Evolutionary conservation across 2,797 vertebrate genomes (phyloP).

Genomic region (Sebastiscus tertius): DNA sequence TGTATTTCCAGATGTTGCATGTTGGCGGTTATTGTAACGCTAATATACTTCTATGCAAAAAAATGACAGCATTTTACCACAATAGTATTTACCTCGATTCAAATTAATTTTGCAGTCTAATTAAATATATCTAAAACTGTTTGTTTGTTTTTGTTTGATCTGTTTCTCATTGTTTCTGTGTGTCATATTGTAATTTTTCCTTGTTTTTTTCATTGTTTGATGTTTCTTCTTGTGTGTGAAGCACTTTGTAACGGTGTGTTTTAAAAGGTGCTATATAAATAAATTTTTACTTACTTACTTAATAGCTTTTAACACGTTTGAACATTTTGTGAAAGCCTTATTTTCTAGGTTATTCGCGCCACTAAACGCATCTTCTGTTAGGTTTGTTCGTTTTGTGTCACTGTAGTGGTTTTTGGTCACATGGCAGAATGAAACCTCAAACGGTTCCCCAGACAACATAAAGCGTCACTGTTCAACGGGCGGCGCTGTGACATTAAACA

Average conservation of each 20-base stretch:
- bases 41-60: neutral
- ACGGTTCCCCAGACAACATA: neutral
- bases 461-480: neutral
- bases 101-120: neutral
- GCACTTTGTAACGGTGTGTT: too few relatives aligned
- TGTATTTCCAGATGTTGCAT: neutral
- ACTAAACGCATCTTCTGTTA: neutral
- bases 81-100: neutral
- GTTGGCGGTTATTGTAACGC: neutral
- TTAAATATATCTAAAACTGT: neutral
- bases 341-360: conserved; percentile 29
- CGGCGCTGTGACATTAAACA: conserved; percentile 51
- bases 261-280: too few relatives aligned
- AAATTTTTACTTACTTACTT: too few relatives aligned
- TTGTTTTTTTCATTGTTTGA: too few relatives aligned
- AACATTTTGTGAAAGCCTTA: neutral
- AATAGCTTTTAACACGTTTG: neutral
- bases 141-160: too few relatives aligned
- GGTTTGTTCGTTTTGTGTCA: conserved; percentile 50
- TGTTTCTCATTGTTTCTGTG: too few relatives aligned
- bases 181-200: too few relatives aligned
- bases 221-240: too few relatives aligned
- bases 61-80: neutral
- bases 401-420: neutral
- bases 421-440: neutral